These are phyloP conservation scores for Melinaea marsaeus DNA, from an alignment of 2,888 invertebrate genomes.

Conservation along the genomic window DNA sequence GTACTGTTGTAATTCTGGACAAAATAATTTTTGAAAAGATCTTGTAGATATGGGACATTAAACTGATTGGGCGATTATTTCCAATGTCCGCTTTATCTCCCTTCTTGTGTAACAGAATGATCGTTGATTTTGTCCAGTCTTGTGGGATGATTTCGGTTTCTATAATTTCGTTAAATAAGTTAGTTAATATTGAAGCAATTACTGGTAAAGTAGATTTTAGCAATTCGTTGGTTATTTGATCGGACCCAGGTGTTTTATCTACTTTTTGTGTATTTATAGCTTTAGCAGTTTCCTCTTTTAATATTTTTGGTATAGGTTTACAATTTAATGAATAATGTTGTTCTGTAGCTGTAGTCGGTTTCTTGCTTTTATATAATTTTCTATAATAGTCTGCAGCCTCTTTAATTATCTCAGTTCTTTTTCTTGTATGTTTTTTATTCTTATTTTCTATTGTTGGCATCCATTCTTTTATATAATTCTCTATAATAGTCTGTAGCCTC, in stretches of 20 bases:
- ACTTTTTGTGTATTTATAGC: conserved; percentile 9
- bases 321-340: background rate
- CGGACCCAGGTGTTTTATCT: conserved; percentile 7
- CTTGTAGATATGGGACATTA: no score
- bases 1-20: conserved; percentile 20
- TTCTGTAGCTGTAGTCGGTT: background rate
- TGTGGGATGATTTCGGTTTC: no score
- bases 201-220: conserved; percentile 6
- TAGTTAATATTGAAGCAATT: background rate
- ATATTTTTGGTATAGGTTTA: conserved; percentile 11
- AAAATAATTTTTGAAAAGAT: conserved; percentile 28
- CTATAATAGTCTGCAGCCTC: conserved; percentile 8
- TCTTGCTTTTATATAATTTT: conserved; percentile 13
- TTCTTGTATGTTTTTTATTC: conserved; percentile 13
- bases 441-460: conserved; percentile 3
- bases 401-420: conserved; percentile 11
- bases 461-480: conserved; percentile 15
- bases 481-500: no score
- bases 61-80: no score
- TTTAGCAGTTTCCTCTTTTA: conserved; percentile 3
- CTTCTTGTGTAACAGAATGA: no score
- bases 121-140: no score
- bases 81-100: no score
- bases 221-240: conserved; percentile 14
- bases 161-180: no score